Evolutionary conservation across 2,888 invertebrate genomes (phyloP).

Genomic region (Corbicula japonica): DNA sequence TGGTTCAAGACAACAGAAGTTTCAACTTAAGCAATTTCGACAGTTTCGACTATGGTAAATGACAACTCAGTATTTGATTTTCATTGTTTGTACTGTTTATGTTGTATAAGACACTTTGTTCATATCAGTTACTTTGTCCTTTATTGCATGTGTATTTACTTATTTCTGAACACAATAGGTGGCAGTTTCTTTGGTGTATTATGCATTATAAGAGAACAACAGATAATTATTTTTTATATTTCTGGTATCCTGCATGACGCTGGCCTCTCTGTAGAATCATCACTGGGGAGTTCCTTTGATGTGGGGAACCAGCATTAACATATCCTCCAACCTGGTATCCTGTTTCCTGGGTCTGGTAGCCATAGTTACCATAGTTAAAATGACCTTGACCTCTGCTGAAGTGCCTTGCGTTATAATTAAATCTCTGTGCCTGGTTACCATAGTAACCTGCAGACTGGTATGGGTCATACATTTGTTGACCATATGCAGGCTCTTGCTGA

Average conservation of each 20-base stretch:
- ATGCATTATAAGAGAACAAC: too few relatives aligned
- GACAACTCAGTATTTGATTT: too few relatives aligned
- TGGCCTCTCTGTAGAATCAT: slow-evolving; percentile 77
- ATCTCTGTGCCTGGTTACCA: slow-evolving; percentile 22
- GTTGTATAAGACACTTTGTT: too few relatives aligned
- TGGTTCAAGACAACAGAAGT: too few relatives aligned
- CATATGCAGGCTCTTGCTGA: slow-evolving; percentile 40
- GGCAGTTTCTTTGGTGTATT: too few relatives aligned
- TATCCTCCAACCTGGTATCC: slow-evolving; percentile 55
- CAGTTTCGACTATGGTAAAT: too few relatives aligned
- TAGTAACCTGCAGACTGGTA: slow-evolving; percentile 54
- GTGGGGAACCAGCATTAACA: slow-evolving; percentile 59
- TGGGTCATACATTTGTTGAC: slow-evolving; percentile 48
- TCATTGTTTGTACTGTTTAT: too few relatives aligned
- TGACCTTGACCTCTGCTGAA: slow-evolving; percentile 40
- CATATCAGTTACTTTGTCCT: too few relatives aligned
- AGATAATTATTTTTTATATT: slow-evolving; percentile 27
- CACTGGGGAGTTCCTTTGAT: slow-evolving; percentile 73
- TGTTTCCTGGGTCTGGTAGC: slow-evolving; percentile 42
- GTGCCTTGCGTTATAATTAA: slow-evolving; percentile 15
- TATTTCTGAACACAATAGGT: too few relatives aligned
- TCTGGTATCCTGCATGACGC: slow-evolving; percentile 31
- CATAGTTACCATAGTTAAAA: slow-evolving; percentile 39
- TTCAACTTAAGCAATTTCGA: too few relatives aligned
- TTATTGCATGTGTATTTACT: too few relatives aligned